phyloP scores from a whole-genome alignment of 2,113 vertebrate species.

The Hoplias malabaricus region DNA sequence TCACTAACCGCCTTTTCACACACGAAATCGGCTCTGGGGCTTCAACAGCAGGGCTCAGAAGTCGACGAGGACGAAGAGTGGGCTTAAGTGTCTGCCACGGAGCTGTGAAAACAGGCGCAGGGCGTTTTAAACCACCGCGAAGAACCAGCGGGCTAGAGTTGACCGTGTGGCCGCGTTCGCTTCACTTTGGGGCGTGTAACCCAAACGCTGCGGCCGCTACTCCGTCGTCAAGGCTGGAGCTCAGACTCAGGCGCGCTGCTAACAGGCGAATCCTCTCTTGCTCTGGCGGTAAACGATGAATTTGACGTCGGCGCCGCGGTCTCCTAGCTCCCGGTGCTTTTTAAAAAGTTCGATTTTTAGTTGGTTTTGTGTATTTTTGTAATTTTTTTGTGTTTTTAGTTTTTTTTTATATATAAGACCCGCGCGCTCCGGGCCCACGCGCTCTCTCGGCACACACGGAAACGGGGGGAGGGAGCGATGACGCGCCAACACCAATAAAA shows the following conservation, averaged over 20 bases:
- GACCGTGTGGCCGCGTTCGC: not conserved
- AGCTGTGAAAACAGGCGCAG: not conserved
- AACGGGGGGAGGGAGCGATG: constrained; percentile 41
- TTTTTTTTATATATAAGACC: constrained; percentile 55
- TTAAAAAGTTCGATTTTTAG: constrained; percentile 41
- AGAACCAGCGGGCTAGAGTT: not conserved
- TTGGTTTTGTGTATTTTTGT: constrained; percentile 46
- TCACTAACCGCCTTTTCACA: constrained; percentile 25
- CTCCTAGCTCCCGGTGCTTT: constrained; percentile 8
- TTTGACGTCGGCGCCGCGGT: constrained; percentile 24
- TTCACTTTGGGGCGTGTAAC: not conserved
- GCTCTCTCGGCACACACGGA: constrained; percentile 49
- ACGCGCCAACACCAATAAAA: not conserved
- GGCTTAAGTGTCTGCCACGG: not conserved
- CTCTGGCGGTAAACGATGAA: not conserved
- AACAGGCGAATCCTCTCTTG: not conserved
- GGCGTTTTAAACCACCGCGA: not conserved
- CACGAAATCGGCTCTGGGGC: too few relatives aligned
- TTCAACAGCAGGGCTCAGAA: too few relatives aligned
- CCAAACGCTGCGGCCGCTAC: not conserved
- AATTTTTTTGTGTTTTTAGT: constrained; percentile 53
- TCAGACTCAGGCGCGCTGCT: not conserved
- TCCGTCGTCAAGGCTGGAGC: not conserved
- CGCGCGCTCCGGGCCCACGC: constrained; percentile 50
- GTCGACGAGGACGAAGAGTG: not conserved